A percentile compares a stretch with the other conserved stretches of the same genome.
Conservation (phyloP, 2,113 vertebrate species). For the Uria aalge region DNA sequence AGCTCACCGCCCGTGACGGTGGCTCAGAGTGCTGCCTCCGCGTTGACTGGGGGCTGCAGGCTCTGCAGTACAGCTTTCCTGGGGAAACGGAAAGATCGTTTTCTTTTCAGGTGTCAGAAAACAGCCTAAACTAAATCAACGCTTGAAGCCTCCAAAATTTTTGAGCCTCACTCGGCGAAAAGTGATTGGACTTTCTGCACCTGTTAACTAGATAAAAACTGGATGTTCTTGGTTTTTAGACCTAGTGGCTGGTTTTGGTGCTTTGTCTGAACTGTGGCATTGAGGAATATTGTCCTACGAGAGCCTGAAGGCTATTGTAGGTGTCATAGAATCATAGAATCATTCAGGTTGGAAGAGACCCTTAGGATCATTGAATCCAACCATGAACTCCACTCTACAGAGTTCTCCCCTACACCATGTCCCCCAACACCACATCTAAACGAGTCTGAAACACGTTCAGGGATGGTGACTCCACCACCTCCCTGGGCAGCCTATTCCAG, state of each 20-base stretch:
- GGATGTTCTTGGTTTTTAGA: neutral
- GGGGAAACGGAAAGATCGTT: neutral
- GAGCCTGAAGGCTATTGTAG: neutral
- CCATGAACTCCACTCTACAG: too few species aligned
- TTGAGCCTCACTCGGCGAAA: neutral
- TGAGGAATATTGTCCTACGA: neutral
- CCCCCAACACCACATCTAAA: too few species aligned
- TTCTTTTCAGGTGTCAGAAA: neutral
- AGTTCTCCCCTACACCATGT: too few species aligned
- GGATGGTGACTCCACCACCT: too few species aligned
- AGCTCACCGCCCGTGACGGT: accelerated
- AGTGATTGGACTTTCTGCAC: neutral
- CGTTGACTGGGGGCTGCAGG: neutral
- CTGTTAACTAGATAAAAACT: neutral
- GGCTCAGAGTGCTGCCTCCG: neutral
- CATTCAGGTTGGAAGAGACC: too few species aligned
- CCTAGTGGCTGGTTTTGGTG: neutral
- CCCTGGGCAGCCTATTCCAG: too few species aligned
- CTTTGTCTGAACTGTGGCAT: neutral
- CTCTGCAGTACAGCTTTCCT: neutral
- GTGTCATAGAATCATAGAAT: too few species aligned
- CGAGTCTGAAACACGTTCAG: too few species aligned
- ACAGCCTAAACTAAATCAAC: neutral
- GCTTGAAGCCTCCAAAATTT: neutral
- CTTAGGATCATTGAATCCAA: too few species aligned